Evolutionary conservation across 2,797 vertebrate species (phyloP), one percentile per base, ranked within the genome.

Genomic region (Neoniphon sammara): DNA sequence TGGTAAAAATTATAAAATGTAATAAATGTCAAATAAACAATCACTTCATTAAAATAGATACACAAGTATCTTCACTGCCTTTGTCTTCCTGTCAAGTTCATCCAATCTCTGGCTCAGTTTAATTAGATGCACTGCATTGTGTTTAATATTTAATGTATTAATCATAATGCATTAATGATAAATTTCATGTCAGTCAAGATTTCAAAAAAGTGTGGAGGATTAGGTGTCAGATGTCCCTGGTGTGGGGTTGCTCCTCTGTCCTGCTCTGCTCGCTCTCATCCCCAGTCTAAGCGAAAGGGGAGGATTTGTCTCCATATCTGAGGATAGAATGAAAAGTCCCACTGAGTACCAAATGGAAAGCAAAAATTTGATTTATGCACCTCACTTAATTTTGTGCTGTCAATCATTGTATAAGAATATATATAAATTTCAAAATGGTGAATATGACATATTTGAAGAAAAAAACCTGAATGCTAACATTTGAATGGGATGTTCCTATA

Each of bases 171-270:
- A 64, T 55, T 52, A 59, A 59, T 53, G 25, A 66, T 20, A 3
- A 20, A 47, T 14, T 7, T 52, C 9, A 21, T 47, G 42, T 42
- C 27, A 52, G 17, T 18, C 62, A 64, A 27, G 44, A 73, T 39
- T n/a, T 25, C 25, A 12, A 34, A 6, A 53, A 23, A 21, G n/a
- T 17, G n/a, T 4, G 56, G 23, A 59, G 62, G 63, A 53, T 31
- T 30, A 54, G 15, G 23, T 21, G 30, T 68, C 50, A 62, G 50
- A 30, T 62, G 50, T 20, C 30, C 15, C 72, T 59, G 31, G 21
- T 3, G 4, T 25, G 60, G 23, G 53, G 23, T 23, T 39, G 61
- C 7, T 23, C 21, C 66, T 36, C 66, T 27, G 30, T 18, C 25
- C 5, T 39, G 30, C 61, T 65, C 30, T n/a, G 42, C 18, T 50